Evolutionary conservation across 2,113 vertebrate genomes (phyloP).

Genomic region (Nannobrachium achirus): DNA sequence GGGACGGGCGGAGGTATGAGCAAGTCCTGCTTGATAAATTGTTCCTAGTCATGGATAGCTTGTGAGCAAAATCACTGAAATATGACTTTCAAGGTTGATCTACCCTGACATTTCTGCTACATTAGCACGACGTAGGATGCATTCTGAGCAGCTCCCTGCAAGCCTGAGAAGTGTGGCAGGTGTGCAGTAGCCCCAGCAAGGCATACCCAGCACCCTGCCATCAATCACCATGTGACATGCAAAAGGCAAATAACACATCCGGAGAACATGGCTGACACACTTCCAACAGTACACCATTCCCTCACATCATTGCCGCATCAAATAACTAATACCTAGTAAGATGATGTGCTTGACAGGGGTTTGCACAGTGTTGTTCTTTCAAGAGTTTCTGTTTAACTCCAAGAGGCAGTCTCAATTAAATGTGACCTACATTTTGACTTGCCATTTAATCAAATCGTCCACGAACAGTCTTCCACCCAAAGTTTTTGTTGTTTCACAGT

Average conservation of each 20-base stretch:
- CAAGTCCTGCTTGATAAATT: conserved; percentile 65
- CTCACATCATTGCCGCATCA: conserved; percentile 25
- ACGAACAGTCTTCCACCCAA: neutral
- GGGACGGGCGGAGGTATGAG: conserved; percentile 34
- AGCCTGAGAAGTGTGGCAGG: conserved; percentile 26
- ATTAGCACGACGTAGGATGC: conserved; percentile 66
- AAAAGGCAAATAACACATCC: conserved; percentile 50
- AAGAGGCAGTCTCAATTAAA: neutral
- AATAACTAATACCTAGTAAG: conserved; percentile 9
- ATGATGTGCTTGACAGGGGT: no score
- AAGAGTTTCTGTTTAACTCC: no score
- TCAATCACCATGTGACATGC: conserved; percentile 49
- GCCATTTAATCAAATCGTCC: no score
- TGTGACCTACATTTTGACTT: neutral
- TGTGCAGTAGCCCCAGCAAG: conserved; percentile 22
- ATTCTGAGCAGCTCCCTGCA: conserved; percentile 52
- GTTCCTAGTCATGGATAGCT: conserved; percentile 62
- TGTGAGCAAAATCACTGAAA: conserved; percentile 71
- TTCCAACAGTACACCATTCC: conserved; percentile 27
- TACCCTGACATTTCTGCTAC: conserved; percentile 75
- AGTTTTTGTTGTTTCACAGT: no score
- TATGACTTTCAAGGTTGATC: conserved; percentile 75
- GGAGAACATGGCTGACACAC: conserved; percentile 28
- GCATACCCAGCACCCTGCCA: conserved; percentile 37
- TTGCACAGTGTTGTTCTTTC: no score